A percentile compares a stretch with the other conserved stretches of the same genome.
phyloP scores from a whole-genome alignment of 2,888 invertebrate genomes.

The Tipula helvola region DNA sequence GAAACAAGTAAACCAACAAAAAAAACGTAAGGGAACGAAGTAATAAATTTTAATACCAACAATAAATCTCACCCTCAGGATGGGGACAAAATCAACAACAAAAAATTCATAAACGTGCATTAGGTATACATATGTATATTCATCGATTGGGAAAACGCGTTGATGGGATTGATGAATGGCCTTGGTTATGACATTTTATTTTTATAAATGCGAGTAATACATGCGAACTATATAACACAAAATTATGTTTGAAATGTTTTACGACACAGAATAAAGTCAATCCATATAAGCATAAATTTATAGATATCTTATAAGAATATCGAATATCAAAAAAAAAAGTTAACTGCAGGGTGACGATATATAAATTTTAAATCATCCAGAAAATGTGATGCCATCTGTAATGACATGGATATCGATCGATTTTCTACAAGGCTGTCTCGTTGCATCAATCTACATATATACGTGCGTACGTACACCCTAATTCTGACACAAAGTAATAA shows the following conservation, averaged over 20 bases:
- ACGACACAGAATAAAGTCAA: background rate
- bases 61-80: background rate
- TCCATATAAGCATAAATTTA: too few species aligned
- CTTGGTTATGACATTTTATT: background rate
- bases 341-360: background rate
- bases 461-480: background rate
- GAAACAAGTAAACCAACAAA: background rate
- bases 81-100: background rate
- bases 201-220: background rate
- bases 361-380: background rate
- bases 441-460: background rate
- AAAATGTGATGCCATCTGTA: background rate
- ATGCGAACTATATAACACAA: background rate
- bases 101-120: background rate
- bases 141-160: background rate
- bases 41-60: background rate
- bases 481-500: background rate
- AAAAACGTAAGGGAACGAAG: background rate
- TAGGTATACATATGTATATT: background rate
- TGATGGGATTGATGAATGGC: background rate
- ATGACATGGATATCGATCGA: background rate
- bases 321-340: background rate
- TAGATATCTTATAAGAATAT: background rate
- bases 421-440: background rate
- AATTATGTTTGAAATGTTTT: background rate